These are phyloP conservation scores for Venusia cambrica DNA, from an alignment of 2,888 invertebrate species.

Conservation along the genomic window DNA sequence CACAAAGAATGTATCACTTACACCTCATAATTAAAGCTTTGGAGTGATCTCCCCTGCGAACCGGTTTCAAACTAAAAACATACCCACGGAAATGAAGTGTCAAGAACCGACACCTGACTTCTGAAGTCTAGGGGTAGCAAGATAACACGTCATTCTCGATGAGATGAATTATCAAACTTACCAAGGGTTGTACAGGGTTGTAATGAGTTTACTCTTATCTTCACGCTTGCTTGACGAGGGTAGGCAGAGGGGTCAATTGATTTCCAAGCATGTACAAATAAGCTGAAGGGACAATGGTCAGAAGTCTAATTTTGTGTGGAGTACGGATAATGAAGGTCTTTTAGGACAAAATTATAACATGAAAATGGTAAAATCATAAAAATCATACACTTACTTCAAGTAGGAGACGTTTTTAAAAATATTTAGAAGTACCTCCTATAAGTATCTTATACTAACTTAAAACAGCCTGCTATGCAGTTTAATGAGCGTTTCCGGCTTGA, in stretches of 20 bases:
- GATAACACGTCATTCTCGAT: slow-evolving; percentile 29
- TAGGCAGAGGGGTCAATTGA: slow-evolving; percentile 31
- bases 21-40: too few relatives aligned
- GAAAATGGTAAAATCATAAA: too few relatives aligned
- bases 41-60: too few relatives aligned
- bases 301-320: background rate
- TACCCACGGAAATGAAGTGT: slow-evolving; percentile 15
- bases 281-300: slow-evolving; percentile 14
- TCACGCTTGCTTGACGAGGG: slow-evolving; percentile 31
- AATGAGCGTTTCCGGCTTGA: too few relatives aligned
- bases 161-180: slow-evolving; percentile 39
- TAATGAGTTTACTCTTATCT: slow-evolving; percentile 37
- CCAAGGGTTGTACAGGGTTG: slow-evolving; percentile 32
- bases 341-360: too few relatives aligned
- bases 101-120: slow-evolving; percentile 21
- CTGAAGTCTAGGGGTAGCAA: slow-evolving; percentile 22
- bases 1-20: too few relatives aligned
- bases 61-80: slow-evolving; percentile 4
- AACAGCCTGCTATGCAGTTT: too few relatives aligned
- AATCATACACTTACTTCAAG: too few relatives aligned
- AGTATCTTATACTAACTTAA: too few relatives aligned
- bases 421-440: too few relatives aligned
- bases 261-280: slow-evolving; percentile 23
- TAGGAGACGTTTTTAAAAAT: too few relatives aligned
- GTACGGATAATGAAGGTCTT: too few relatives aligned